phyloP scores from a whole-genome alignment of 2,888 invertebrate genomes.

The Agrilus mali region DNA sequence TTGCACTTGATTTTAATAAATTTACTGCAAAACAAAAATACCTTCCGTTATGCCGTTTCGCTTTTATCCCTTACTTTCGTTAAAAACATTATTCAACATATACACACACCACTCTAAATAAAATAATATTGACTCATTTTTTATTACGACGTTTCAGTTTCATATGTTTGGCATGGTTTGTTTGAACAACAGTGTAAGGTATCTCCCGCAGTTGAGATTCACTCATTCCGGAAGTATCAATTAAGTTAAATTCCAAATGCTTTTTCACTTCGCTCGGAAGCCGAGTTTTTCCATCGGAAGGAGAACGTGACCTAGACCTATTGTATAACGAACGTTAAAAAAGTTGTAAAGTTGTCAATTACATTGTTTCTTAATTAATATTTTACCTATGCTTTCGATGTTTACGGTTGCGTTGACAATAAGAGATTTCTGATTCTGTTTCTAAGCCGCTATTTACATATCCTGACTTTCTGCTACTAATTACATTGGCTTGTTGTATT shows the following conservation, averaged over 20 bases:
- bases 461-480: slow-evolving; percentile 39
- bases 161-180: slow-evolving; percentile 47
- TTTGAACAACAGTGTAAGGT: slow-evolving; percentile 79
- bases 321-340: too few relatives aligned
- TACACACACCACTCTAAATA: too few relatives aligned
- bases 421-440: slow-evolving; percentile 35
- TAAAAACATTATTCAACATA: too few relatives aligned
- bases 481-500: slow-evolving; percentile 59
- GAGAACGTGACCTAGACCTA: slow-evolving; percentile 52
- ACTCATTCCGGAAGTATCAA: slow-evolving; percentile 81
- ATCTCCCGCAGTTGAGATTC: slow-evolving; percentile 78
- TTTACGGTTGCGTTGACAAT: slow-evolving; percentile 23
- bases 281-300: slow-evolving; percentile 56
- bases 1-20: too few relatives aligned
- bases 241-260: slow-evolving; percentile 76
- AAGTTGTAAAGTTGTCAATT: too few relatives aligned
- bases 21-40: too few relatives aligned
- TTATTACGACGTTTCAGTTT: slow-evolving; percentile 35
- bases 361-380: too few relatives aligned
- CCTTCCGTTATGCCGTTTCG: too few relatives aligned
- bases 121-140: slow-evolving; percentile 13
- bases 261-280: slow-evolving; percentile 67
- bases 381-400: slow-evolving; percentile 26
- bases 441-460: slow-evolving; percentile 34
- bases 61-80: too few relatives aligned